A percentile compares a stretch with the other conserved stretches of the same genome.
Conservation (phyloP, 1,140 invertebrate species). For the Augochlora pura region DNA sequence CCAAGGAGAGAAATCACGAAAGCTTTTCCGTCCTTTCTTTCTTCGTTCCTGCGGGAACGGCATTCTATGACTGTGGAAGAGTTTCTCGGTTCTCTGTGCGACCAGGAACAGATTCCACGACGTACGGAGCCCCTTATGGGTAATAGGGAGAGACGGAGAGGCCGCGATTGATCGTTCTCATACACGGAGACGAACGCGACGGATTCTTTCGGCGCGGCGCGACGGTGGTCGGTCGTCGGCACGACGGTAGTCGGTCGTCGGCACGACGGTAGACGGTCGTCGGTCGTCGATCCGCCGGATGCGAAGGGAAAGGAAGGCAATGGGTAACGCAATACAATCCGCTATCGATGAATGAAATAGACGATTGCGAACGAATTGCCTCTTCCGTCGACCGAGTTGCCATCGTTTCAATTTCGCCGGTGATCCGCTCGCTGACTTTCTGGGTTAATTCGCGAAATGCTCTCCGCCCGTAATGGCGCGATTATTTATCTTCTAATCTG, state of each 20-base stretch:
- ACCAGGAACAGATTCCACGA: conserved; percentile 15
- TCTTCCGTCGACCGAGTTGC: conserved; percentile 12
- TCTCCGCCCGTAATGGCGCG: neutral
- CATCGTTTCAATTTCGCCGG: conserved; percentile 32
- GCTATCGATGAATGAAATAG: conserved; percentile 27
- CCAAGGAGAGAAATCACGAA: neutral
- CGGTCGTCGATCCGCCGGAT: neutral
- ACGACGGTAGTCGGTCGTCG: neutral
- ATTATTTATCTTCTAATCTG: conserved; percentile 36
- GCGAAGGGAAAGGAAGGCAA: neutral
- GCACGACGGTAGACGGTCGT: neutral
- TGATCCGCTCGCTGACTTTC: conserved; percentile 16
- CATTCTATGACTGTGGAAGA: conserved; percentile 3
- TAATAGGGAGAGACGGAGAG: neutral
- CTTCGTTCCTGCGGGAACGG: neutral
- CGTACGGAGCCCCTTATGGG: conserved; percentile 1
- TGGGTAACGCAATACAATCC: neutral
- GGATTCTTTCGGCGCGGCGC: conserved; percentile 10
- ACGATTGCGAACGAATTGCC: conserved; percentile 29
- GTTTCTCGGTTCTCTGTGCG: neutral
- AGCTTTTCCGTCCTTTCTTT: neutral
- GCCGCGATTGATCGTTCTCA: conserved; percentile 32
- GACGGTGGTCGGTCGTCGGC: no score
- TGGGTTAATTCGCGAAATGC: conserved; percentile 35
- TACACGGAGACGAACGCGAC: conserved; percentile 20